Evolutionary conservation across 2,797 vertebrate genomes (phyloP), one percentile per base, ranked within the genome.

Genomic region (Sciaenops ocellatus): DNA sequence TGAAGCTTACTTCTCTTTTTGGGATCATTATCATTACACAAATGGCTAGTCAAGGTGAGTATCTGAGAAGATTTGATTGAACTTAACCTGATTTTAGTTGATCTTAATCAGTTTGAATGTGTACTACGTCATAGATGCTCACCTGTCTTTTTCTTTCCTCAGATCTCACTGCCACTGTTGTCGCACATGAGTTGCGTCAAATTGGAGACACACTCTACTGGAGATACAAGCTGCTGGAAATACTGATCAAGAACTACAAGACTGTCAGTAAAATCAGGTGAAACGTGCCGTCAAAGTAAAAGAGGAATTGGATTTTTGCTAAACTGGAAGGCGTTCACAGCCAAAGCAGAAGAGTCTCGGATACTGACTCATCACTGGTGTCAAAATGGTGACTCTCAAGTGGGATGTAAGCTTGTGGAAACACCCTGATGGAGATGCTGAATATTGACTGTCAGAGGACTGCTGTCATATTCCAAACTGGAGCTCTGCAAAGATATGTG

Each of bases 121-220:
- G 41, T 69, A 0, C 18, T 24, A 46, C 1, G 47, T 16, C 44
- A 16, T 48, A 1, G 18, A 67, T 55, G 8, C 55, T 18, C 9
- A 22, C 6, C 30, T 6, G 3, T 3, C 15, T 68, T 24, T 11
- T 28, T 79, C 61, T 11, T 0, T 57, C 52, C 46, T 61, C 76
- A 95, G 94, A 94, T 34, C 13, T 70, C 0, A 0, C 84, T 1
- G 57, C 74, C 20, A 16, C 38, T 1, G 68, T 86, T 2, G 28
- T 92, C 10, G 94, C 92, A 0, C 68, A 1, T 0, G 85, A 94
- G 86, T 74, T 96, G 8, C 93, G 94, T 6, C 67, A 78, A 0
- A 11, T 91, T 2, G 95, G 95, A 41, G 95, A 96, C 67, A 0
- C 60, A 1, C 68, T 95, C 0, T 79, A 93, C 87, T 95, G 94